These are phyloP conservation scores for Sycophila texana DNA, from an alignment of 2,888 invertebrate genomes.

Conservation along the genomic window DNA sequence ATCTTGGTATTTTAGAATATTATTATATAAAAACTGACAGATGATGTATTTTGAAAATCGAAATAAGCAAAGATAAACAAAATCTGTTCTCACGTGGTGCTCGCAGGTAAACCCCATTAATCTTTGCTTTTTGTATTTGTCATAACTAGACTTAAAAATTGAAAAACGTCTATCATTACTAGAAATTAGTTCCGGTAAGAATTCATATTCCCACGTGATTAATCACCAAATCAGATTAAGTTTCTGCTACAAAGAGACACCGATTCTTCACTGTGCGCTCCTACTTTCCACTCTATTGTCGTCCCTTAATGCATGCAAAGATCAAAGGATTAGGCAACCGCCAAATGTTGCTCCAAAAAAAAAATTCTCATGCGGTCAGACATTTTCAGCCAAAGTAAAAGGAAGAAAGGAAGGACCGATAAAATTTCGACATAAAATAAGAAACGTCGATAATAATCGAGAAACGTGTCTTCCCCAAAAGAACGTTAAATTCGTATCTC, in stretches of 20 bases:
- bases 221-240: slow-evolving; percentile 44
- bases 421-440: too few species aligned
- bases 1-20: background rate
- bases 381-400: background rate
- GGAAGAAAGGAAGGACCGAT: background rate
- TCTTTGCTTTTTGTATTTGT: slow-evolving; percentile 12
- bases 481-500: too few species aligned
- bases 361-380: background rate
- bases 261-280: slow-evolving; percentile 3
- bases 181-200: slow-evolving; percentile 38
- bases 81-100: slow-evolving; percentile 38
- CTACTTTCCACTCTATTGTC: background rate
- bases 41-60: slow-evolving; percentile 5
- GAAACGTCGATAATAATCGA: too few species aligned
- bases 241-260: slow-evolving; percentile 3
- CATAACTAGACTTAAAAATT: slow-evolving; percentile 14
- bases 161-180: slow-evolving; percentile 40
- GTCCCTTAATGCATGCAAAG: background rate
- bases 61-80: slow-evolving; percentile 26
- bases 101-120: slow-evolving; percentile 12
- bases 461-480: too few species aligned
- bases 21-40: too few species aligned
- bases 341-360: background rate
- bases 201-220: slow-evolving; percentile 38
- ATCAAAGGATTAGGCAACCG: slow-evolving; percentile 15